A percentile compares a stretch with the other conserved stretches of the same genome.
phyloP scores from a whole-genome alignment of 1,140 invertebrate genomes.

The Oppia nitens region DNA sequence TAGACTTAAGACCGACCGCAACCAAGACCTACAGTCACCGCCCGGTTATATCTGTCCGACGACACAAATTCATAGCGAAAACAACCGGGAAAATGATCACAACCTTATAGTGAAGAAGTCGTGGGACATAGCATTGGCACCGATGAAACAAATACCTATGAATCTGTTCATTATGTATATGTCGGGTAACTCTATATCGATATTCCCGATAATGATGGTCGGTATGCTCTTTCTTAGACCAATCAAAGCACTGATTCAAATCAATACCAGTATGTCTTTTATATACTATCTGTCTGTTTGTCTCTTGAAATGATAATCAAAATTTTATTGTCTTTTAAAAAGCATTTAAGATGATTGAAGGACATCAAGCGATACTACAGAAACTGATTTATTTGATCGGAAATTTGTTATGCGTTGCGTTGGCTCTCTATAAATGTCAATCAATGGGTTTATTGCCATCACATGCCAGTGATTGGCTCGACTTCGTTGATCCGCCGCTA shows the following conservation, averaged over 20 bases:
- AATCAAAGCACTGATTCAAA: conserved; percentile 79
- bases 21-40: conserved; percentile 45
- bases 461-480: conserved; percentile 95
- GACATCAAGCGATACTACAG: conserved; percentile 63
- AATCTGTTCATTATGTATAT: conserved; percentile 99
- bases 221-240: conserved; percentile 93
- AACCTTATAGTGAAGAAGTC: conserved; percentile 82
- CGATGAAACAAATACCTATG: conserved; percentile 88
- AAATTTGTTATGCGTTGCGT: conserved; percentile 74
- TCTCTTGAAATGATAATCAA: conserved; percentile 1
- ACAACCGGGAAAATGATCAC: conserved; percentile 53
- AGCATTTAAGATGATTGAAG: conserved; percentile 81
- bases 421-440: conserved; percentile 96
- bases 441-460: conserved; percentile 95
- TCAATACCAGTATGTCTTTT: conserved; percentile 48
- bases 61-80: conserved; percentile 49
- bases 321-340: conserved; percentile 6
- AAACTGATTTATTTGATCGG: conserved; percentile 90
- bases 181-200: conserved; percentile 96
- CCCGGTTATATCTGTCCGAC: conserved; percentile 61
- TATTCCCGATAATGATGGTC: conserved; percentile 99
- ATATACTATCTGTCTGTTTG: background rate
- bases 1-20: conserved; percentile 12
- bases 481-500: conserved; percentile 76
- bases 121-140: conserved; percentile 91